Conservation (phyloP, 2,888 invertebrate genomes). For the Labia minor region DNA sequence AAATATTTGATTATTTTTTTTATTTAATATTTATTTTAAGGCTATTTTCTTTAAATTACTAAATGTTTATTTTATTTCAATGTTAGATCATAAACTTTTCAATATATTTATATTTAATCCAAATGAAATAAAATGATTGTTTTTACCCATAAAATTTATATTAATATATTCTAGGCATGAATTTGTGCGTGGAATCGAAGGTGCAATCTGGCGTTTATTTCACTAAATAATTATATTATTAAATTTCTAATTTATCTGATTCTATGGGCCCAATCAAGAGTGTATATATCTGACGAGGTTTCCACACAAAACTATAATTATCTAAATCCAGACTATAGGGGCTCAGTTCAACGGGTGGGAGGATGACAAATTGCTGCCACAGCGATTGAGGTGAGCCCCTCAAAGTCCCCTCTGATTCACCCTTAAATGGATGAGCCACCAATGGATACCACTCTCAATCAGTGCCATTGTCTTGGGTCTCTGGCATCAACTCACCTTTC, state of each 20-base stretch:
- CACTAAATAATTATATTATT: not conserved
- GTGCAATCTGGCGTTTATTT: not conserved
- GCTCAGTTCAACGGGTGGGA: not conserved
- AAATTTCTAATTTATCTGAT: not conserved
- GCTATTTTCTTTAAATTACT: too few relatives aligned
- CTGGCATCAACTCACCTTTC: not conserved
- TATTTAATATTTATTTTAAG: too few relatives aligned
- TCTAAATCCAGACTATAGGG: not conserved
- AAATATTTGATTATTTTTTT: too few relatives aligned
- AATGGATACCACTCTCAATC: not conserved
- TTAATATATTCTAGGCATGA: slow-evolving; percentile 1
- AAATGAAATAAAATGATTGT: not conserved
- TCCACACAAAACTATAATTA: not conserved
- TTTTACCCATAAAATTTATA: not conserved
- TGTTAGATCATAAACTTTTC: too few relatives aligned
- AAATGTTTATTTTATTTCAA: too few relatives aligned
- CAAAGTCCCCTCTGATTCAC: not conserved
- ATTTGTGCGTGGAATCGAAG: not conserved
- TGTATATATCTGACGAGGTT: not conserved
- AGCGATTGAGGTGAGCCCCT: slow-evolving; percentile 3
- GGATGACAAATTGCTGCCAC: not conserved
- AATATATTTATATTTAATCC: too few relatives aligned
- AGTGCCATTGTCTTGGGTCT: not conserved
- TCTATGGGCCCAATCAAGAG: slow-evolving; percentile 1
- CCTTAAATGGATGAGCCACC: not conserved